Evolutionary conservation across 2,113 vertebrate genomes (phyloP), one percentile per base, ranked within the genome.

Genomic region (Hippocampus abdominalis): DNA sequence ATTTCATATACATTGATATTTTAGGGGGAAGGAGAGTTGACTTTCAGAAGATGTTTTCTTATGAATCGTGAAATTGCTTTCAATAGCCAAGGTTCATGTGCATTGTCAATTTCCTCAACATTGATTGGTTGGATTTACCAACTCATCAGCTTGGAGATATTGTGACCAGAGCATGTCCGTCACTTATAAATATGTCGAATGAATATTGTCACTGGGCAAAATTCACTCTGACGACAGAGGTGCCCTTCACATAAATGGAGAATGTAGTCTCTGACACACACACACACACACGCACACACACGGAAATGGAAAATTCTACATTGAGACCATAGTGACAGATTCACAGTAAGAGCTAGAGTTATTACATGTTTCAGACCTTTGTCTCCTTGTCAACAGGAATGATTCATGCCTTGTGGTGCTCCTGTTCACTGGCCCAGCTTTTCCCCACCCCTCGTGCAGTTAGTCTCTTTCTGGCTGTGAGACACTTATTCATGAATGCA

Each of bases 321-420:
- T 71, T 82, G 68, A 78, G 72, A 71, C 48, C 0, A 1, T 12
- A 15, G 66, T 79, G 88, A 84, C 83, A 87, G 80, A 81, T 76
- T 80, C 78, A 62, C 79, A 76, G 81, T 79, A 71, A 62, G 74
- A 75, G 74, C 48, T 83, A 57, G 87, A 90, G 76, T 86, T 87
- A 86, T 86, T 83, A 74, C 70, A 84, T 81, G 72, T 84, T 82
- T 84, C 84, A 84, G 76, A 82, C 82, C 86, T 86, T 84, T 87
- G 74, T 81, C 84, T 86, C 86, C 76, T 74, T 84, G 84, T 87
- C 89, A 82, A 79, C 75, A 40, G 69, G 69, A 56, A 75, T 88
- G 82, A 89, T 90, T 88, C 85, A 87, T 87, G 76, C 80, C 78
- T 76, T 73, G 54, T 64, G 70, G 65, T 74, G 74, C 70, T 63